Base-by-base conservation (phyloP, 1,140 invertebrate species). In the Calliopsis andreniformis region DNA sequence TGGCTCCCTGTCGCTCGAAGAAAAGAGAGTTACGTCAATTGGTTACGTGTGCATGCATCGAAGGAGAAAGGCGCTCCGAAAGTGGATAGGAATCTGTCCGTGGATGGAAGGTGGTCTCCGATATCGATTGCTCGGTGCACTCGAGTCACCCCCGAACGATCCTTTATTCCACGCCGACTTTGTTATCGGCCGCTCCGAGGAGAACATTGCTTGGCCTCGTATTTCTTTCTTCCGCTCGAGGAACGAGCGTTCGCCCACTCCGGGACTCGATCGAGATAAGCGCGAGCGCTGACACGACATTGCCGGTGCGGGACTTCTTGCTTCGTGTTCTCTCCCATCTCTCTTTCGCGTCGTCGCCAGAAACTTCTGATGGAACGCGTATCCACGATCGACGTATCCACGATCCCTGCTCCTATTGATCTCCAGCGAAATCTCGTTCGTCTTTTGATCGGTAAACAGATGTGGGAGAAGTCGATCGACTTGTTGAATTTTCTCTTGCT, bases 171-270 rank as follows among this genome's bases (percentile, higher is more conserved):
- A 23, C 70, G 51, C 47, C 61, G 59, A 78, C 81, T 83, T 82
- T 82, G 69, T 78, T 83, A 78, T 83, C 80, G 49, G 56, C 56
- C 56, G 68, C 30, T 53, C 42, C 12, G 32, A 28, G 49, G 68
- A 53, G 51, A 78, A 63, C 64, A 63, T 63, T 67, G 71, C n/a
- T 76, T 45, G 81, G 78, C 64, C 69, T 62, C 66, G 64, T 67
- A 71, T 76, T 79, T 83, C 82, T 76, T 83, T 67, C 67, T 79
- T 64, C 64, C 80, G 39, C 32, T 35, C 45, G 61, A n/a, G n/a
- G 18, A 47, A 42, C 77, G 43, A 67, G 39, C 55, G 55, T 51
- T 63, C 66, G 77, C 61, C 35, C 62, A 23, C 64, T 67, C 56
- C 35, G 47, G 51, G 49, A 67, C 61, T 77, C 47, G 68, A 68